Conservation (phyloP, 2,888 invertebrate species). For the Chymomyza amoena region DNA sequence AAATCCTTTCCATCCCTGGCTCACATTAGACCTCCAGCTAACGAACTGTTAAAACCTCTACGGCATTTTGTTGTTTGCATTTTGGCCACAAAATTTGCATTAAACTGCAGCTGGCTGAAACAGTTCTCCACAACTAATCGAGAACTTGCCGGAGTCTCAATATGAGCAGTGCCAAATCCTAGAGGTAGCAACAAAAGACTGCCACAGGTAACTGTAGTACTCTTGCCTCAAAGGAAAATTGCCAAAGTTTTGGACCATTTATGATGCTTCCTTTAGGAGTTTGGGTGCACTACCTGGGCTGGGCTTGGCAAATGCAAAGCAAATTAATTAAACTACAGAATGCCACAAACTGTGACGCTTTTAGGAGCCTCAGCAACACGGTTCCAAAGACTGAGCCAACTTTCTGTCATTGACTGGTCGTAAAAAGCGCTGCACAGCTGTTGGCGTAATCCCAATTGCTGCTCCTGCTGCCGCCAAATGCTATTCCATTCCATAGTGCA, state of each 20-base stretch:
- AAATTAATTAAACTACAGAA: slow-evolving; percentile 34
- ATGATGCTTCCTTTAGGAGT: background rate
- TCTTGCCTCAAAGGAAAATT: slow-evolving; percentile 34
- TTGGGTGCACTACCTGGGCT: background rate
- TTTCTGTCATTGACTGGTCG: slow-evolving; percentile 14
- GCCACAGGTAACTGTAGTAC: background rate
- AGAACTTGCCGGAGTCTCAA: background rate
- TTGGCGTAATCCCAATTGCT: slow-evolving; percentile 17
- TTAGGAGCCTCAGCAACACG: background rate
- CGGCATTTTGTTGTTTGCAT: background rate
- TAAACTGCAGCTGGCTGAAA: background rate
- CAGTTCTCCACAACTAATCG: background rate
- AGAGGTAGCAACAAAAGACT: background rate
- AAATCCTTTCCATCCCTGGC: background rate
- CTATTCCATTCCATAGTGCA: slow-evolving; percentile 69
- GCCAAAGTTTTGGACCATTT: slow-evolving; percentile 46
- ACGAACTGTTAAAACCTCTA: no score
- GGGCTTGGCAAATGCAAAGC: slow-evolving; percentile 2
- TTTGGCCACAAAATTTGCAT: background rate
- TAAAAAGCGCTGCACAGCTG: background rate
- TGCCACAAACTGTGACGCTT: slow-evolving; percentile 15
- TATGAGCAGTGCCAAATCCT: background rate
- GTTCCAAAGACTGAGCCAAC: slow-evolving; percentile 8
- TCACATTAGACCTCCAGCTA: background rate
- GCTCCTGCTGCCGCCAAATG: slow-evolving; percentile 44